These are phyloP conservation scores for Merodon equestris DNA, from an alignment of 2,888 invertebrate genomes.

Conservation along the genomic window DNA sequence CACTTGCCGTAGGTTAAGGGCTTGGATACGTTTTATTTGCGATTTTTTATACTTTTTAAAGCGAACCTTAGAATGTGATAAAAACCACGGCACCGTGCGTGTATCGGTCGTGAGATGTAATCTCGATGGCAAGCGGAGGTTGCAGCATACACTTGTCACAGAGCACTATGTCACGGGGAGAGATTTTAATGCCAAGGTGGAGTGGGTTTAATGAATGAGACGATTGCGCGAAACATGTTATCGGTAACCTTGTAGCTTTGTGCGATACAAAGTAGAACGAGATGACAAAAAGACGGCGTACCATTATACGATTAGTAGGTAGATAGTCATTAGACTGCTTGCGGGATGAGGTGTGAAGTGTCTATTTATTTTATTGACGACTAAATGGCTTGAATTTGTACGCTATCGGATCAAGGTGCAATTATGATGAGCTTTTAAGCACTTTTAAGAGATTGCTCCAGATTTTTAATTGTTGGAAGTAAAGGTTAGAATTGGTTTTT, in stretches of 20 bases:
- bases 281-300: background rate
- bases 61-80: background rate
- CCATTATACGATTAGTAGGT: no score
- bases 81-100: no score
- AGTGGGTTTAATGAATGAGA: constrained; percentile 22
- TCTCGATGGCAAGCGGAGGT: no score
- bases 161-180: constrained; percentile 14
- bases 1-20: constrained; percentile 26
- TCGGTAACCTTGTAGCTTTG: constrained; percentile 39
- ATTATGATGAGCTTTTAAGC: constrained; percentile 18
- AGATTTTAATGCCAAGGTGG: constrained; percentile 44
- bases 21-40: constrained; percentile 1
- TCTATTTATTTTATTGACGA: no score
- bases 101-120: no score
- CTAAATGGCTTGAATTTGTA: no score
- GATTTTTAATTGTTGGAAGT: no score
- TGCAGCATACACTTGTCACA: constrained; percentile 5
- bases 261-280: constrained; percentile 39
- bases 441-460: no score
- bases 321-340: no score
- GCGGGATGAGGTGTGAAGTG: no score
- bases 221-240: constrained; percentile 21
- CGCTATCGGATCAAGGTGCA: constrained; percentile 33
- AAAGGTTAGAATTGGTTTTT: no score
- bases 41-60: background rate